Conservation (phyloP, 2,113 vertebrate genomes). For the Pogonocichla stellata region DNA sequence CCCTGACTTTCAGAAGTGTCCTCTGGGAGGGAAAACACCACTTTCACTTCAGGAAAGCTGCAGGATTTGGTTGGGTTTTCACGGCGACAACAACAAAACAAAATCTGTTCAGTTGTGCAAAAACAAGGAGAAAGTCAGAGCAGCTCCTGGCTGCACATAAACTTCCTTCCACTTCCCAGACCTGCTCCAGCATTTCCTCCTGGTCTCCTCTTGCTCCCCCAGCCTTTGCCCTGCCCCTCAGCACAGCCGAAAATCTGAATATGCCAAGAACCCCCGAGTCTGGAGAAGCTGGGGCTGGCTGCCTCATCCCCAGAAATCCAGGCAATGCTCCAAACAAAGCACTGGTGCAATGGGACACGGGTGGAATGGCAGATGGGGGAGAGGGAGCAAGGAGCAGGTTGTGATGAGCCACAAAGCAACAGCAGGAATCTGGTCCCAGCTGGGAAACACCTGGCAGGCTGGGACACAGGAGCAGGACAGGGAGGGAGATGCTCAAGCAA, state of each 20-base stretch:
- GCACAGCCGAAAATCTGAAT: neutral
- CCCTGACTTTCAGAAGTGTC: neutral
- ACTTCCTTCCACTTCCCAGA: neutral
- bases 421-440: neutral
- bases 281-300: neutral
- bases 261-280: accelerated
- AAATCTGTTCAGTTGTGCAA: neutral
- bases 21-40: neutral
- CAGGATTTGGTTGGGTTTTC: neutral
- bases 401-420: accelerated
- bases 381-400: neutral
- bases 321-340: neutral
- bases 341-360: neutral
- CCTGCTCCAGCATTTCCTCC: neutral
- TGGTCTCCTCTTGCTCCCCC: neutral
- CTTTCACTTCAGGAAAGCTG: neutral
- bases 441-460: accelerated
- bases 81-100: neutral
- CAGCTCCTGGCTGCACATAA: neutral
- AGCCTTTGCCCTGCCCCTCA: neutral
- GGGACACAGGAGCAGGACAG: accelerated
- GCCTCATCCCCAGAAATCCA: neutral
- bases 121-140: neutral
- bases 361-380: neutral
- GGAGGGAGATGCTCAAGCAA: neutral